Conservation (phyloP, 1,140 invertebrate genomes). For the Drosophila parvula region DNA sequence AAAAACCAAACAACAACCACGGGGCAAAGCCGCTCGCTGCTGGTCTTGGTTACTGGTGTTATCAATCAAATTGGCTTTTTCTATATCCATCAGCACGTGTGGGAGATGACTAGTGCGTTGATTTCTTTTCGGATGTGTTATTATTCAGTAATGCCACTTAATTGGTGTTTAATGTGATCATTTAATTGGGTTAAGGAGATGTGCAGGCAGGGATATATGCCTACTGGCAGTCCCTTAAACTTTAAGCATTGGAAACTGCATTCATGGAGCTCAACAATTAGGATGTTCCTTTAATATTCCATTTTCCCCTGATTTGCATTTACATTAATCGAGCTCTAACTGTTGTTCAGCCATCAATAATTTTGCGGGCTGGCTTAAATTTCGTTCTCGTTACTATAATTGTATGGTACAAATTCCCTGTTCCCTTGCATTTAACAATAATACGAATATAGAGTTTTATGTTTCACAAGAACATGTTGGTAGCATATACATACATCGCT, state of each 20-base stretch:
- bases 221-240: background rate
- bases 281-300: background rate
- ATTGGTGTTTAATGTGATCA: conserved; percentile 34
- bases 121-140: conserved; percentile 19
- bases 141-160: conserved; percentile 30
- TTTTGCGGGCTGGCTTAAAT: background rate
- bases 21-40: conserved; percentile 39
- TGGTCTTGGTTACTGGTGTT: conserved; percentile 41
- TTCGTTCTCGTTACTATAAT: conserved; percentile 11
- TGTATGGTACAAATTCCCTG: background rate
- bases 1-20: no score
- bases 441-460: background rate
- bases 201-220: background rate
- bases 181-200: conserved; percentile 17
- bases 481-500: no score
- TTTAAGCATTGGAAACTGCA: background rate
- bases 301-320: conserved; percentile 8
- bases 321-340: background rate
- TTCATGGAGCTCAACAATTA: background rate
- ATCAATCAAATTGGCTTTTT: conserved; percentile 73
- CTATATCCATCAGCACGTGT: conserved; percentile 49
- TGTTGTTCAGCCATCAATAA: conserved; percentile 1
- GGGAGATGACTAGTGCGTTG: conserved; percentile 21
- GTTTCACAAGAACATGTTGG: background rate
- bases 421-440: no score